These are phyloP conservation scores for Tenthredo scrophulariae DNA, from an alignment of 2,888 invertebrate species.

Conservation along the genomic window DNA sequence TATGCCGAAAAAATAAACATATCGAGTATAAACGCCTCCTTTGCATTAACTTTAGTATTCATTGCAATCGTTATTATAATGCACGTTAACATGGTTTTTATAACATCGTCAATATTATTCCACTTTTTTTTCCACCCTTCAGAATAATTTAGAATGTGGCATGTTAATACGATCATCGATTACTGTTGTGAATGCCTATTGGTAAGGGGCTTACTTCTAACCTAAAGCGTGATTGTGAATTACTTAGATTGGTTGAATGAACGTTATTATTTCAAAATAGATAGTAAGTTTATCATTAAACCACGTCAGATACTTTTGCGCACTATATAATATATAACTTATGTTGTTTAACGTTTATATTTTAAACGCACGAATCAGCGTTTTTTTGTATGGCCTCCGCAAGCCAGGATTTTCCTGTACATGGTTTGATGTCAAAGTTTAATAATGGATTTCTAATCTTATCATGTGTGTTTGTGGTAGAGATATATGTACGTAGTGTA, in stretches of 20 bases:
- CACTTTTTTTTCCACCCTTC: background rate
- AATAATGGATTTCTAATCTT: constrained; percentile 4
- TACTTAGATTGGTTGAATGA: background rate
- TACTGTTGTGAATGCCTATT: background rate
- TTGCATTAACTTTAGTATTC: background rate
- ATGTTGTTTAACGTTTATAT: background rate
- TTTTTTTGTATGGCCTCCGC: background rate
- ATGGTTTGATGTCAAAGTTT: background rate
- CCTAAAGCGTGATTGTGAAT: background rate
- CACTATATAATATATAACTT: background rate
- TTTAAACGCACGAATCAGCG: background rate
- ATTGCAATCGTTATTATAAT: background rate
- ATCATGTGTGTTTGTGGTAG: background rate
- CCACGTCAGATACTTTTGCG: background rate
- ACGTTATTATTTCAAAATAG: background rate
- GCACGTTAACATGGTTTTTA: background rate
- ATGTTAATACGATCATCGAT: background rate
- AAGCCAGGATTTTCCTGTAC: background rate
- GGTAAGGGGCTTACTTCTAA: background rate
- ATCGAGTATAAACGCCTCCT: too few species aligned
- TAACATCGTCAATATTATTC: background rate
- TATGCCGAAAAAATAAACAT: too few species aligned
- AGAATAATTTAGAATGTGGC: background rate
- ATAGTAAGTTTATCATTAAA: background rate
- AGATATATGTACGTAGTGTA: background rate